A percentile compares a stretch with the other conserved stretches of the same genome.
These are phyloP conservation scores for Drosophila mauritiana DNA, from an alignment of 1,140 invertebrate species.

Conservation along the genomic window DNA sequence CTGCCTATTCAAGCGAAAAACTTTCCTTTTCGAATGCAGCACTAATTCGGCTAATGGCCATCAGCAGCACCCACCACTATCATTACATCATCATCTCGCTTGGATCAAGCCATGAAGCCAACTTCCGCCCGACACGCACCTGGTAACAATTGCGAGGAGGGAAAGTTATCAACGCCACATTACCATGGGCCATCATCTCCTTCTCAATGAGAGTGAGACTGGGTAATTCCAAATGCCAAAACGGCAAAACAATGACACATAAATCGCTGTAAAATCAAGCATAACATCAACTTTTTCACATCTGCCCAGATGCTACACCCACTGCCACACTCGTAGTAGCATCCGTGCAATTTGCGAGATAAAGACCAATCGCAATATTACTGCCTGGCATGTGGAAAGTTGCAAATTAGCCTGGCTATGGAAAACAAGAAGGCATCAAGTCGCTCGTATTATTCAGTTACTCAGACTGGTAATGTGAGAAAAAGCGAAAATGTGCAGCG, in stretches of 20 bases:
- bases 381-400: constrained; percentile 52
- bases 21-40: constrained; percentile 56
- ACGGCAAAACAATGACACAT: constrained; percentile 73
- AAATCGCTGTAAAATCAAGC: constrained; percentile 67
- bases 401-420: constrained; percentile 53
- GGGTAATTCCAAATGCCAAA: constrained; percentile 71
- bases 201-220: constrained; percentile 47
- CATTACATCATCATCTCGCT: constrained; percentile 61
- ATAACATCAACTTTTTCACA: constrained; percentile 57
- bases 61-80: constrained; percentile 64
- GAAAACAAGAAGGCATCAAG: constrained; percentile 67
- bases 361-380: background rate
- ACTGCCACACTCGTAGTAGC: background rate
- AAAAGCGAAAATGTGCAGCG: constrained; percentile 59
- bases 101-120: constrained; percentile 46
- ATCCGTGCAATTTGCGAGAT: constrained; percentile 4
- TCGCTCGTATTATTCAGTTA: constrained; percentile 54
- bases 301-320: constrained; percentile 13
- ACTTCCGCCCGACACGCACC: constrained; percentile 57
- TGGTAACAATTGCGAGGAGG: constrained; percentile 27
- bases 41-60: constrained; percentile 37
- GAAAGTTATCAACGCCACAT: constrained; percentile 69
- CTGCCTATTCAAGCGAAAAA: constrained; percentile 21
- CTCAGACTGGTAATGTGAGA: constrained; percentile 63
- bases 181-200: constrained; percentile 27